Evolutionary conservation across 2,888 invertebrate genomes (phyloP).

Genomic region (Drosophila melanosoma): DNA sequence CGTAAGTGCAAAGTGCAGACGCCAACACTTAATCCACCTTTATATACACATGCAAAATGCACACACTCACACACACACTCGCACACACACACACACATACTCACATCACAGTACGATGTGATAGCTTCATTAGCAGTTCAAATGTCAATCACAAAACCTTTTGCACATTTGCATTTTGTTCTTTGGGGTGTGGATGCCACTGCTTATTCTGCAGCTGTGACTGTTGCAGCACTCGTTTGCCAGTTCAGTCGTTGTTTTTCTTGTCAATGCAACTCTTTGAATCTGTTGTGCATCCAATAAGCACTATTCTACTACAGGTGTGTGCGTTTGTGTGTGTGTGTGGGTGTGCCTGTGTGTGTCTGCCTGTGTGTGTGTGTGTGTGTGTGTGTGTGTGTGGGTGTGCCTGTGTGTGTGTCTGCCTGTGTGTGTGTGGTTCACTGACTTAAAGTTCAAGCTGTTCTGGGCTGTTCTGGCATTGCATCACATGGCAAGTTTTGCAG

Average conservation of each 20-base stretch:
- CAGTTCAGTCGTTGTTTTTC: neutral
- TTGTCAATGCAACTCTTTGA: constrained; percentile 8
- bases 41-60: neutral
- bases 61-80: neutral
- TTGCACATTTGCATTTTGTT: constrained; percentile 29
- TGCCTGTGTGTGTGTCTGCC: too few relatives aligned
- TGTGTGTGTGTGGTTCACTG: neutral
- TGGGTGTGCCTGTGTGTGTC: too few relatives aligned
- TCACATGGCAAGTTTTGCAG: constrained; percentile 4
- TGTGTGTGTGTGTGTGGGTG: neutral
- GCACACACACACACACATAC: neutral
- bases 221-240: neutral
- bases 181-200: neutral
- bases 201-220: neutral
- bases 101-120: constrained; percentile 33
- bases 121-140: constrained; percentile 65
- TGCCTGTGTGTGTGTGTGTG: neutral
- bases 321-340: neutral
- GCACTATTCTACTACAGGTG: neutral
- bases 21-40: constrained; percentile 9
- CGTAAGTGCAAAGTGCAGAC: constrained; percentile 61
- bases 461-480: neutral
- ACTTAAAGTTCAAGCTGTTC: constrained; percentile 9
- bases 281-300: constrained; percentile 14
- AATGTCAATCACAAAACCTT: constrained; percentile 54